Base-by-base conservation (phyloP, 2,888 invertebrate genomes). In the Geotrupes spiniger region DNA sequence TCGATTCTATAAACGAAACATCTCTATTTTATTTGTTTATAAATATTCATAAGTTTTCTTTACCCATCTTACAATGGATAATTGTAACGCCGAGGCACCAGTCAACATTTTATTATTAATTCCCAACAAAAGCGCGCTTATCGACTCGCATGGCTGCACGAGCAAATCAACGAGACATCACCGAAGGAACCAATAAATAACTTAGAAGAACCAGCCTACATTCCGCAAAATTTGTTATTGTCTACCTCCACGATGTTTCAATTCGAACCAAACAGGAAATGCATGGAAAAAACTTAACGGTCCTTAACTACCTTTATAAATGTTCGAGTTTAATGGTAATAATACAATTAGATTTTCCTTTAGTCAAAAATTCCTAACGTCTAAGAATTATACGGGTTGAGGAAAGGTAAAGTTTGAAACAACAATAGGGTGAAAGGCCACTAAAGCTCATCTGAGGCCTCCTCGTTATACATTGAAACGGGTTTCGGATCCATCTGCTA, bases 401-500 rank as follows among this genome's bases (percentile, higher is more conserved):
- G 41, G 42, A 46, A 51, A 56, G 53, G 51, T 54, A 52, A 57
- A 57, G 59, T 56, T 56, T 58, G 57, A 61, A 61, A 59, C 56
- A 59, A 59, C 56, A 53, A 54, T 58, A 60, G 55, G 57, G 56
- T 58, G 57, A 63, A 68, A 65, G 66, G 66, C 68, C 67, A 63
- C 64, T 28, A 39, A 37, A 52, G 56, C 29, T 43, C 16, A 27
- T 26, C 25, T 38, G 9, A 33, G 39, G 45, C 41, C 45, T 42
- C 36, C 42, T 46, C 42, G 45, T 78, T 83, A 89, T 62, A 89
- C 85, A 68, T 86, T 87, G 70, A 87, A 89, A 54, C 88, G 79
- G 46, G 87, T 87, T 76, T 99, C 98, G 0, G 92, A 91, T 17
- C 98, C 97, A 72, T 98, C 97, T 6, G 95, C 93, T 56, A 97